Percentiles rank a stretch among this genome's conserved stretches.
Conservation (phyloP, 2,888 invertebrate species). For the Mythimna albipuncta region DNA sequence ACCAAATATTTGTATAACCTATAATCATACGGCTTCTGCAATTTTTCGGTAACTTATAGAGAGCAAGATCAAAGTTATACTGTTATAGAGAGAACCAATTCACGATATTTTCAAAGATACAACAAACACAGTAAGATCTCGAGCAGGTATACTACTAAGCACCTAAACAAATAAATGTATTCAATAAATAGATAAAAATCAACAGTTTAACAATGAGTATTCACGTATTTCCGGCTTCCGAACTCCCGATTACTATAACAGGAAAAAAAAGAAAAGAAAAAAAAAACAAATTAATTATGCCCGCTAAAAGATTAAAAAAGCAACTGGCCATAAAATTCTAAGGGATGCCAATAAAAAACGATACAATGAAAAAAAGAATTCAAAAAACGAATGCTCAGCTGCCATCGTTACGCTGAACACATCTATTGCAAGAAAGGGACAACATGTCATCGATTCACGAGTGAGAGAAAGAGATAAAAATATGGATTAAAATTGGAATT, state of each 20-base stretch:
- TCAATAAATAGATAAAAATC: slow-evolving; percentile 61
- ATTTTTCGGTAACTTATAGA: too few relatives aligned
- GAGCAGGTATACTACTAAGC: neutral
- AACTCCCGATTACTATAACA: slow-evolving; percentile 50
- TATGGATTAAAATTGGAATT: slow-evolving; percentile 82
- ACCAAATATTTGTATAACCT: too few relatives aligned
- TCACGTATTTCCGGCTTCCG: slow-evolving; percentile 65
- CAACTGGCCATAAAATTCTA: slow-evolving; percentile 85
- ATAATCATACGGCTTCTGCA: too few relatives aligned
- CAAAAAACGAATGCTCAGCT: slow-evolving; percentile 87
- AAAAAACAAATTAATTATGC: slow-evolving; percentile 62
- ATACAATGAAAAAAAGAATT: slow-evolving; percentile 78
- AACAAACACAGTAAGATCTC: too few relatives aligned
- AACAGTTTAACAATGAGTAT: slow-evolving; percentile 56
- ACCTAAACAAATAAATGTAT: slow-evolving; percentile 47
- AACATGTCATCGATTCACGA: slow-evolving; percentile 40
- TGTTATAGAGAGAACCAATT: too few relatives aligned
- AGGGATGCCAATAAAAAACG: slow-evolving; percentile 84
- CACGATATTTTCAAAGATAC: too few relatives aligned
- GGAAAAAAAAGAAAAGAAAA: slow-evolving; percentile 34
- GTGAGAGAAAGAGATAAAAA: slow-evolving; percentile 74
- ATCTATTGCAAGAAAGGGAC: slow-evolving; percentile 77
- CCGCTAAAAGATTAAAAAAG: slow-evolving; percentile 83
- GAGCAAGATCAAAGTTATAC: too few relatives aligned
- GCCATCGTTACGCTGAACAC: slow-evolving; percentile 82